These are phyloP conservation scores for Rhinogobius similis DNA, from an alignment of 2,113 vertebrate species.

Conservation along the genomic window DNA sequence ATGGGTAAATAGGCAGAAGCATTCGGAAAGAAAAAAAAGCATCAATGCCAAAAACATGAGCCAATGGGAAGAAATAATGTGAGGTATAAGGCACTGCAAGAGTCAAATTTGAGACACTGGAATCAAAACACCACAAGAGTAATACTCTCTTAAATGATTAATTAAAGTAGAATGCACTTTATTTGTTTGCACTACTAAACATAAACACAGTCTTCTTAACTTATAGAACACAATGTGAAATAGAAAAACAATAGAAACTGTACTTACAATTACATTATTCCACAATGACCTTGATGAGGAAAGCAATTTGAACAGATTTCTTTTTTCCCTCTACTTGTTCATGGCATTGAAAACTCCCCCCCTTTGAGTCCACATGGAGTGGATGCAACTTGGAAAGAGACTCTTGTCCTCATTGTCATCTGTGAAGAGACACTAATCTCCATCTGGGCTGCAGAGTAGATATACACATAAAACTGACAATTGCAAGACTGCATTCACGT, in stretches of 20 bases:
- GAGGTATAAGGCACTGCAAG: constrained; percentile 46
- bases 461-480: constrained; percentile 18
- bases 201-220: no score
- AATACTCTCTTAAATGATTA: no score
- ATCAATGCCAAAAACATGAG: constrained; percentile 48
- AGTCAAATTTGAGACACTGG: background rate
- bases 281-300: no score
- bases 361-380: constrained; percentile 11
- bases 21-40: background rate
- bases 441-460: background rate
- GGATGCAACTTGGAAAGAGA: constrained; percentile 9
- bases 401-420: constrained; percentile 24
- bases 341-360: background rate
- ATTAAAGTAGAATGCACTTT: no score
- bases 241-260: no score
- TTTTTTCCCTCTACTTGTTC: no score
- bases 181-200: no score
- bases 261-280: no score
- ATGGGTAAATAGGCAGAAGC: background rate
- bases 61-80: constrained; percentile 43
- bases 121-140: no score
- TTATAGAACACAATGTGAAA: no score
- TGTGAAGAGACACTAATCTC: constrained; percentile 38
- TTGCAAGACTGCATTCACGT: background rate
- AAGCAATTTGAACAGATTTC: no score